Evolutionary conservation across 2,888 invertebrate species (phyloP), one percentile per base, ranked within the genome.

Genomic region (Ganaspis brasiliensis): DNA sequence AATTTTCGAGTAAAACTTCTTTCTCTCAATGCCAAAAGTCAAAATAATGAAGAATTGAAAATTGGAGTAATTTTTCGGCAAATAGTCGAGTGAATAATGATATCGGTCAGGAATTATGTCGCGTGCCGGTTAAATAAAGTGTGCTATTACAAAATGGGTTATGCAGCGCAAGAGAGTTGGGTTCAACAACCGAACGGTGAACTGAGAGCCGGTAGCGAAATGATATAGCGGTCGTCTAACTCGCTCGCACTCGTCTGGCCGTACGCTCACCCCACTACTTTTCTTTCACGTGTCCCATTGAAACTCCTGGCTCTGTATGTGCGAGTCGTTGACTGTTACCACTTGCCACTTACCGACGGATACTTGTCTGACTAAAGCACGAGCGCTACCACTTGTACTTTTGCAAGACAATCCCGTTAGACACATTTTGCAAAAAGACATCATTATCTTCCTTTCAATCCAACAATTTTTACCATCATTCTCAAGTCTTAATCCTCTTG

Each of bases 131-230:
- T 86, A 85, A 85, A 87, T 88, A 89, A 91, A 90, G 90, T 91
- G 90, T 90, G 90, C 91, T 91, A 88, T 91, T 91, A 91, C 90
- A 91, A 91, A 91, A 91, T 91, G 88, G 91, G 91, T 91, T 91
- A 91, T 89, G 91, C 89, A 88, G 89, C 89, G 87, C 87, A 85
- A 88, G 88, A 90, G 89, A 89, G 89, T 87, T 81, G 87, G 83
- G 91, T 90, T 91, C 90, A 88, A 88, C 86, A 89, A 90, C 89
- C 90, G 86, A 84, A 84, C 84, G 83, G 87, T 83, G 85, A 85
- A 86, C 87, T 83, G 85, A 86, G 86, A 82, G 82, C 82, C 85
- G 84, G 86, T 88, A 88, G 89, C 88, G 87, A 89, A 88, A 89
- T 88, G 87, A 87, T 88, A 86, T 87, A 86, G 88, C 88, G 87